Conservation (phyloP, 2,888 invertebrate species). For the Nephrotoma flavescens region DNA sequence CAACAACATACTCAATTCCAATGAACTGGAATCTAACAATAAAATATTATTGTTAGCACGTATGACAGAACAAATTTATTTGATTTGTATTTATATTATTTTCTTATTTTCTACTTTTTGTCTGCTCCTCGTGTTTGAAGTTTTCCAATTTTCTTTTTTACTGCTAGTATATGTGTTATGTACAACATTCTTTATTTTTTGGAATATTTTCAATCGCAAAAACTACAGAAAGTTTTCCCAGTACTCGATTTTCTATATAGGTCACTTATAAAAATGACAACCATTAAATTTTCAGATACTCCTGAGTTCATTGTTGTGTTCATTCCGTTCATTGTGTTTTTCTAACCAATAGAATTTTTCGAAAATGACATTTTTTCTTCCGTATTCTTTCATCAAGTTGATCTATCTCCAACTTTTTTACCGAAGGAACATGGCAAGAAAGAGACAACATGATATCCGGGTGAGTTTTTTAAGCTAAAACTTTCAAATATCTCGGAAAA, state of each 20-base stretch:
- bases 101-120: background rate
- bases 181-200: background rate
- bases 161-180: background rate
- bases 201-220: background rate
- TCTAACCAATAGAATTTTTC: too few species aligned
- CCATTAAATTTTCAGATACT: background rate
- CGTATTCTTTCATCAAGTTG: too few species aligned
- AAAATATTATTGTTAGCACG: background rate
- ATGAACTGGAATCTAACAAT: background rate
- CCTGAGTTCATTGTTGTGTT: background rate
- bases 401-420: too few species aligned
- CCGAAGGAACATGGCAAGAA: too few species aligned
- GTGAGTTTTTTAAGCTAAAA: too few species aligned
- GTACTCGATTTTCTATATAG: background rate
- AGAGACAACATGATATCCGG: too few species aligned
- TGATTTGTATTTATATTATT: background rate
- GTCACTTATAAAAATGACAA: background rate
- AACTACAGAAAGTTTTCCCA: background rate
- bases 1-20: background rate
- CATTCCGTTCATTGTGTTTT: too few species aligned
- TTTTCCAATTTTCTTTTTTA: background rate
- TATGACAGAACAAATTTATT: background rate
- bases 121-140: background rate
- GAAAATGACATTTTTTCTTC: too few species aligned
- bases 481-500: too few species aligned